Conservation (phyloP, 2,113 vertebrate genomes). For the Procavia capensis region DNA sequence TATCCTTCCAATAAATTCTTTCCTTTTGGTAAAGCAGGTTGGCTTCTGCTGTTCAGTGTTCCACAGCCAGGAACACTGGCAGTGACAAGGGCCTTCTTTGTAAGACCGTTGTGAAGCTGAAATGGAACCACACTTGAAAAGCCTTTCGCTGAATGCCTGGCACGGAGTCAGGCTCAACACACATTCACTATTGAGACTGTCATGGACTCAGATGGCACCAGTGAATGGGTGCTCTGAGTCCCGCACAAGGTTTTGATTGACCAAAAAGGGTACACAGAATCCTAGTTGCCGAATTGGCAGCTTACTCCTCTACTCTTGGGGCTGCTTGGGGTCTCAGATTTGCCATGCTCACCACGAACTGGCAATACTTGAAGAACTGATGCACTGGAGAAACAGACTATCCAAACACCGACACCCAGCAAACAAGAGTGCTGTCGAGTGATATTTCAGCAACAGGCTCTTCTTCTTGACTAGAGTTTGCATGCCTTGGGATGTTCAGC, state of each 20-base stretch:
- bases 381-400: not conserved
- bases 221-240: not conserved
- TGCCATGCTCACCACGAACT: not conserved
- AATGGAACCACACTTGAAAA: not conserved
- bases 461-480: not conserved
- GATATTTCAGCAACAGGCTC: not conserved
- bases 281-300: not conserved
- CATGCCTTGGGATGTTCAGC: not conserved
- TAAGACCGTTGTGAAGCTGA: not conserved
- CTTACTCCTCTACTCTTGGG: not conserved
- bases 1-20: not conserved
- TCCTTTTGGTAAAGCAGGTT: not conserved
- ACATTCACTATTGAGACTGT: not conserved
- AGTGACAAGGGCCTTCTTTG: slow-evolving; percentile 17
- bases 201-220: not conserved
- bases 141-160: not conserved
- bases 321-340: not conserved
- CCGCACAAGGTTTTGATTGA: slow-evolving; percentile 38
- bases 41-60: not conserved
- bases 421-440: not conserved
- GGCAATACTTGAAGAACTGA: not conserved
- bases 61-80: slow-evolving; percentile 3
- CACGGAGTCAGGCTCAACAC: not conserved
- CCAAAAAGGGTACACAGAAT: not conserved
- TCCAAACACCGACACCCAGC: not conserved